A percentile compares a stretch with the other conserved stretches of the same genome.
These are phyloP conservation scores for Salpingus planirostris DNA, from an alignment of 2,888 invertebrate genomes.

Conservation along the genomic window DNA sequence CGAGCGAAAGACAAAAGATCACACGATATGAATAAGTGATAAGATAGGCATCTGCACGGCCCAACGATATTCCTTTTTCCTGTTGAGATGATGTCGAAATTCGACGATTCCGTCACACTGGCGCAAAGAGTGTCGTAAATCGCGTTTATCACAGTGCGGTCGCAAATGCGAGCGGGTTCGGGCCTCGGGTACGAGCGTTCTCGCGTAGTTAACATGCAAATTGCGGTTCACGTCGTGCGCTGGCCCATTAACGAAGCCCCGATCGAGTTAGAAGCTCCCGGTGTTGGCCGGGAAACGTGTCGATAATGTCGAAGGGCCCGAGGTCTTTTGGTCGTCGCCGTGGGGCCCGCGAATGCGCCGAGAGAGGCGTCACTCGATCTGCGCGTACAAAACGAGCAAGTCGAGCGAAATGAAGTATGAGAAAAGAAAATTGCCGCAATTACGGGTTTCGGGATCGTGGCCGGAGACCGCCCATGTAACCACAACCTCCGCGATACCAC, in stretches of 20 bases:
- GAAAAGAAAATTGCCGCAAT: conserved; percentile 41
- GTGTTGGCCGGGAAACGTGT: conserved; percentile 11
- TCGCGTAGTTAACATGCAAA: conserved; percentile 10
- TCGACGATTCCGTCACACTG: no score
- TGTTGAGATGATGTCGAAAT: no score
- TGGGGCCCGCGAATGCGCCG: conserved; percentile 24
- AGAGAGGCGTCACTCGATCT: conserved; percentile 30
- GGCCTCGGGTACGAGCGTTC: no score
- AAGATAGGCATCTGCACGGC: no score
- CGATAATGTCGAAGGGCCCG: conserved; percentile 9
- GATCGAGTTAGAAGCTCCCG: conserved; percentile 11
- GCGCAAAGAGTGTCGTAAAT: no score
- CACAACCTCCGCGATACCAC: conserved; percentile 30
- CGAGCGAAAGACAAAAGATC: no score
- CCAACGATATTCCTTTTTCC: no score
- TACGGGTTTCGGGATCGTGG: conserved; percentile 39
- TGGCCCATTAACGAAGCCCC: conserved; percentile 7
- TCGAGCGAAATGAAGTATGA: conserved; percentile 37
- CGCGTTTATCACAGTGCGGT: no score
- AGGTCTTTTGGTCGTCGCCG: conserved; percentile 11
- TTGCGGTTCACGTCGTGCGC: conserved; percentile 8
- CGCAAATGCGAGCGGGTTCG: no score
- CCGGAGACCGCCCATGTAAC: conserved; percentile 40
- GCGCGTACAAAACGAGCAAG: conserved; percentile 31
- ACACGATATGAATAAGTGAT: no score